These are phyloP conservation scores for Chaunax sp. DNA, from an alignment of 2,797 vertebrate genomes.

Conservation along the genomic window DNA sequence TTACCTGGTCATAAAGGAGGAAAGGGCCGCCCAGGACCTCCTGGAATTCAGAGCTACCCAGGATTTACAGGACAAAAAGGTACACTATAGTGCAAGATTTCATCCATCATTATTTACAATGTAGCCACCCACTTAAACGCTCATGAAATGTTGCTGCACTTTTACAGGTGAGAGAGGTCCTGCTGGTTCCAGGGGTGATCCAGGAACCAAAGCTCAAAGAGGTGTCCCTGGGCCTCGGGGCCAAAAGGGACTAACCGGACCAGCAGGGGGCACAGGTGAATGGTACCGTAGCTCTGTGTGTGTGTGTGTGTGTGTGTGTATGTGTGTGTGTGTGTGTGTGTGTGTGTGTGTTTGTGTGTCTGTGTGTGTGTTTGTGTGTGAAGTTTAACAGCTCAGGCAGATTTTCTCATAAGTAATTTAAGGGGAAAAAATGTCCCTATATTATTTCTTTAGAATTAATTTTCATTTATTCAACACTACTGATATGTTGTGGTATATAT, in stretches of 20 bases:
- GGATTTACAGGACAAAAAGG: conserved; percentile 53
- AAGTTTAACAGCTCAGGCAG: no score
- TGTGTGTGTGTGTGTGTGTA: background rate
- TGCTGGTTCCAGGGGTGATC: conserved; percentile 40
- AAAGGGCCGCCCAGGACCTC: conserved; percentile 51
- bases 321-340: background rate
- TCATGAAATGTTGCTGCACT: conserved; percentile 23
- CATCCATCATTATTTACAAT: background rate
- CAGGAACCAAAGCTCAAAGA: conserved; percentile 56
- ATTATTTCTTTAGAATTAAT: no score
- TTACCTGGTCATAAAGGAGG: conserved; percentile 54
- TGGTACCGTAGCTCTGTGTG: no score
- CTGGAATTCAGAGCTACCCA: conserved; percentile 20
- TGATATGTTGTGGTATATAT: no score
- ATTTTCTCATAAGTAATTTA: no score
- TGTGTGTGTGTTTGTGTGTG: no score
- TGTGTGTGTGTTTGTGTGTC: no score
- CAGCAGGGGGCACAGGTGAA: conserved; percentile 54
- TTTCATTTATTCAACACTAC: no score
- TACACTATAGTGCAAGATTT: conserved; percentile 15
- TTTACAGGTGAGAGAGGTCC: conserved; percentile 61
- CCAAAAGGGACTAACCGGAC: conserved; percentile 55
- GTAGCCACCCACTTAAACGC: background rate
- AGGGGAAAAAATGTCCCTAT: no score
- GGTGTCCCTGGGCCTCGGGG: conserved; percentile 58